phyloP scores from a whole-genome alignment of 2,888 invertebrate species.

The Epirrita christyi region DNA sequence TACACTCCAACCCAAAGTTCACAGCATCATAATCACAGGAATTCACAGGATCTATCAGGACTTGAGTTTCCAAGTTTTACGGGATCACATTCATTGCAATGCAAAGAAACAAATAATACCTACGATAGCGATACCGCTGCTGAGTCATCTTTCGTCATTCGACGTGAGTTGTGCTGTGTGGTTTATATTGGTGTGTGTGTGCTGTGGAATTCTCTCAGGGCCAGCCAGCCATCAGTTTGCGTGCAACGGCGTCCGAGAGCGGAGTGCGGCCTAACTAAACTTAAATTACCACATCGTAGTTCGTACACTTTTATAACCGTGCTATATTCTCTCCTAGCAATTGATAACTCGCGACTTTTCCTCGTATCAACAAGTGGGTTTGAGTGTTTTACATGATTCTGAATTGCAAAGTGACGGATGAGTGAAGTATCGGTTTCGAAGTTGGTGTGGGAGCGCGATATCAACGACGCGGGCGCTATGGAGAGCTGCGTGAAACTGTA shows the following conservation, averaged over 20 bases:
- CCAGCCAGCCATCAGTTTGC: constrained; percentile 64
- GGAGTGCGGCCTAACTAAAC: constrained; percentile 67
- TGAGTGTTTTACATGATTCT: constrained; percentile 33
- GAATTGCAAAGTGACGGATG: constrained; percentile 72
- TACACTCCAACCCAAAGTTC: no score
- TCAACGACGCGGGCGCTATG: constrained; percentile 64
- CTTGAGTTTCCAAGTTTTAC: no score
- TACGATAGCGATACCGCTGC: constrained; percentile 62
- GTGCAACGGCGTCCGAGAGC: constrained; percentile 69
- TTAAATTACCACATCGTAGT: constrained; percentile 40
- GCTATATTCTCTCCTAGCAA: constrained; percentile 63
- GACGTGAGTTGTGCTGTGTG: constrained; percentile 42
- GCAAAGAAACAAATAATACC: constrained; percentile 58
- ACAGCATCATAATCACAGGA: no score
- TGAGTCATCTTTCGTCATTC: constrained; percentile 77
- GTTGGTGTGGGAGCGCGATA: constrained; percentile 68
- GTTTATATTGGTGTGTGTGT: constrained; percentile 31
- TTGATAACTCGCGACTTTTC: constrained; percentile 41
- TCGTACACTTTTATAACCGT: constrained; percentile 26
- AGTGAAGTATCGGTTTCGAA: constrained; percentile 72
- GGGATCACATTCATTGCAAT: constrained; percentile 47
- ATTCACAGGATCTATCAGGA: constrained; percentile 14
- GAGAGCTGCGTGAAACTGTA: constrained; percentile 77
- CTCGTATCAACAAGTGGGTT: constrained; percentile 33
- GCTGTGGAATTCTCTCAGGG: constrained; percentile 59